Evolutionary conservation across 2,888 invertebrate species (phyloP).

Genomic region (Taphrorychus bicolor): DNA sequence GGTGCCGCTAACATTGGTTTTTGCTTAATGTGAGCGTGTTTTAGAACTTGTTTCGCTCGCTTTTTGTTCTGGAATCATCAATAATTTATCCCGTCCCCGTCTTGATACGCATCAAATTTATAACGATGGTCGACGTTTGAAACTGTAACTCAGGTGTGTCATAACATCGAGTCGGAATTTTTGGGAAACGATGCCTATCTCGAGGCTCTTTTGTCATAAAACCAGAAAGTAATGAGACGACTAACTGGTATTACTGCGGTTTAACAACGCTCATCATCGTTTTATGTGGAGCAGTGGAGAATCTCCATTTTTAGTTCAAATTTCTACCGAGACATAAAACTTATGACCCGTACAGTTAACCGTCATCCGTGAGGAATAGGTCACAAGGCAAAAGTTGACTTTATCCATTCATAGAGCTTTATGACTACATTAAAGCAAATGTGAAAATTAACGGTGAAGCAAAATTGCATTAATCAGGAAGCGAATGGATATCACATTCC

Average conservation of each 20-base stretch:
- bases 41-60: conserved; percentile 47
- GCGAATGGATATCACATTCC: not conserved
- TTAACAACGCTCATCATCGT: conserved; percentile 44
- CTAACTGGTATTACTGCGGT: conserved; percentile 44
- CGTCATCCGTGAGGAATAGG: not conserved
- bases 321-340: not conserved
- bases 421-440: not conserved
- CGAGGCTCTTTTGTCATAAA: conserved; percentile 41
- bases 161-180: conserved; percentile 35
- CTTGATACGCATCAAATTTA: conserved; percentile 59
- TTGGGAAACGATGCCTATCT: conserved; percentile 35
- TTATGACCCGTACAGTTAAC: not conserved
- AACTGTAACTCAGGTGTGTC: conserved; percentile 30
- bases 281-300: conserved; percentile 28
- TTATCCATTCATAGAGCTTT: no score
- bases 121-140: conserved; percentile 41
- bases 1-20: conserved; percentile 57
- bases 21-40: conserved; percentile 54
- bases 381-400: not conserved
- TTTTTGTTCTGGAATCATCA: conserved; percentile 49
- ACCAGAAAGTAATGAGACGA: conserved; percentile 48
- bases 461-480: not conserved
- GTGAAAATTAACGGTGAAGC: not conserved
- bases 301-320: conserved; percentile 10
- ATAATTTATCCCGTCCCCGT: conserved; percentile 57